A percentile compares a stretch with the other conserved stretches of the same genome.
These are phyloP conservation scores for Drosophila ezoana DNA, from an alignment of 2,888 invertebrate genomes.

Conservation along the genomic window DNA sequence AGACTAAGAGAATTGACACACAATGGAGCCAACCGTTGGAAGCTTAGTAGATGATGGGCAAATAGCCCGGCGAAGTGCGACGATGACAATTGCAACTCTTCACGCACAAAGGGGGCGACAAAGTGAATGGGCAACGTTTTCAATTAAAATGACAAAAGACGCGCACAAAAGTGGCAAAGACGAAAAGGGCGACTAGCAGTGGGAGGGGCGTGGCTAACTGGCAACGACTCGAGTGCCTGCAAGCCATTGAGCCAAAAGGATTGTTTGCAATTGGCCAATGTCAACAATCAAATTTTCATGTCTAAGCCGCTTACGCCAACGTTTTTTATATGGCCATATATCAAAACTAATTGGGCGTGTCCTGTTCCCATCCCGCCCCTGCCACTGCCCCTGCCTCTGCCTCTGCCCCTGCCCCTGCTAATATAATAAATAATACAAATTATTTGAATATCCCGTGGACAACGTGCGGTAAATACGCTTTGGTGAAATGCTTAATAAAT, in stretches of 20 bases:
- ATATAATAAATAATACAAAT: conserved; percentile 57
- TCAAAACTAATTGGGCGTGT: conserved; percentile 72
- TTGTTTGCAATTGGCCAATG: conserved; percentile 24
- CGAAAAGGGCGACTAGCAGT: neutral
- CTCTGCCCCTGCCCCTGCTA: conserved; percentile 6
- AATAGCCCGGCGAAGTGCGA: conserved; percentile 44
- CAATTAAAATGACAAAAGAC: conserved; percentile 75
- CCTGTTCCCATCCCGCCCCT: conserved; percentile 7
- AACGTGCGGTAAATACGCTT: conserved; percentile 8
- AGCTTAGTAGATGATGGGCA: conserved; percentile 39
- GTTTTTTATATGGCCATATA: conserved; percentile 32
- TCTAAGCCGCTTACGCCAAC: conserved; percentile 49
- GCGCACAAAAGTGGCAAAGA: conserved; percentile 14
- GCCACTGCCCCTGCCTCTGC: neutral
- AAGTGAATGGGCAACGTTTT: conserved; percentile 49
- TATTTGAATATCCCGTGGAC: conserved; percentile 32
- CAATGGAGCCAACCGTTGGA: conserved; percentile 37
- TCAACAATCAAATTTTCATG: conserved; percentile 52
- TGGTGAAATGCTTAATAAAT: conserved; percentile 42
- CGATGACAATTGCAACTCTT: conserved; percentile 41
- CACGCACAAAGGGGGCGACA: conserved; percentile 29
- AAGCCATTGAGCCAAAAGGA: conserved; percentile 30
- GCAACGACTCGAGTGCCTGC: neutral
- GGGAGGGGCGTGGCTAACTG: too few species aligned
- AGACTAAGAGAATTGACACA: conserved; percentile 19